Evolutionary conservation across 2,113 vertebrate species (phyloP).

Genomic region (Microcebus ravelobensis): DNA sequence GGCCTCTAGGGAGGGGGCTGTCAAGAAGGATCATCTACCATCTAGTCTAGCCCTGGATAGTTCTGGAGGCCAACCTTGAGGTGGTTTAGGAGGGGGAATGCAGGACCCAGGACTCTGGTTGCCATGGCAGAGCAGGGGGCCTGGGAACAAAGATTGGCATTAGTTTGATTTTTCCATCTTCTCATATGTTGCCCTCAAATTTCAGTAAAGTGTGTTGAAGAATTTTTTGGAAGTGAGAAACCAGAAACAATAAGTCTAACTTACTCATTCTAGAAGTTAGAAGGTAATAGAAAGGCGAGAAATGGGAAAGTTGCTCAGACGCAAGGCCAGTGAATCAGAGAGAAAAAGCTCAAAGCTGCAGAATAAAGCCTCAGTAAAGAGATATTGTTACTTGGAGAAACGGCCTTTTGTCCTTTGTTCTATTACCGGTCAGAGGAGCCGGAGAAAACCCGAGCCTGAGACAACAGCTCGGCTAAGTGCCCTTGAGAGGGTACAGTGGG

Average conservation of each 20-base stretch:
- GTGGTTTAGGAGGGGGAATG: not conserved
- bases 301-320: not conserved
- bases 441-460: not conserved
- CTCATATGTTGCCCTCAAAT: not conserved
- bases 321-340: not conserved
- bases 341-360: not conserved
- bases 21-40: not conserved
- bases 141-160: not conserved
- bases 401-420: slow-evolving; percentile 51
- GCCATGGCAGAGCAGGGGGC: not conserved
- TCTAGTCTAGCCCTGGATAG: not conserved
- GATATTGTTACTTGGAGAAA: slow-evolving; percentile 22
- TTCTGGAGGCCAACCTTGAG: not conserved
- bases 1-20: not conserved
- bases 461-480: slow-evolving; percentile 43
- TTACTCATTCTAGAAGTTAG: not conserved
- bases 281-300: not conserved
- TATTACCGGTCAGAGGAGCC: slow-evolving; percentile 19
- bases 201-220: not conserved
- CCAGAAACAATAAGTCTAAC: not conserved
- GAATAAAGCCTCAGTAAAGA: slow-evolving; percentile 33
- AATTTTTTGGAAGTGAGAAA: not conserved
- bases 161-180: not conserved
- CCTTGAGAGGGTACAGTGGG: not conserved
- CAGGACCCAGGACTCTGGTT: not conserved